Base-by-base conservation (phyloP, 2,113 vertebrate species). In the Acinonyx jubatus region DNA sequence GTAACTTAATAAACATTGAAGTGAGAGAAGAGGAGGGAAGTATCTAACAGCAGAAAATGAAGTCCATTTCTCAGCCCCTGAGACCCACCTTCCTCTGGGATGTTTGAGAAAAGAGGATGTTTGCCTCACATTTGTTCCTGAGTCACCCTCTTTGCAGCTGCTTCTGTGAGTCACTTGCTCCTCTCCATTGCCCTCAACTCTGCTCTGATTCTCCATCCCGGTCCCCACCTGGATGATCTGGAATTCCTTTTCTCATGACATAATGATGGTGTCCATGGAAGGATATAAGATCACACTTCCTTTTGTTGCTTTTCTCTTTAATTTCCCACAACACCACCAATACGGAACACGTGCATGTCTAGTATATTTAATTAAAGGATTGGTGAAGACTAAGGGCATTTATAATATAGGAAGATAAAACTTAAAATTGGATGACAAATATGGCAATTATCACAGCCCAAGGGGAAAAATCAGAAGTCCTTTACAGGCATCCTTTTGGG, bases 91-190 rank as follows among this genome's bases (percentile, higher is more conserved):
- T 92, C 63, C 29, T 86, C 41, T 76, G 27, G 31, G 33, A 55
- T 88, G 63, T 57, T 55, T 83, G 74, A 83, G 76, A 31, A 69
- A 81, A 82, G 79, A 93, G 95, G 90, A 87, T 73, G 94, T 74
- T 90, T 68, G 92, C 27, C 41, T 94, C 76, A 1, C 76, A 50
- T 41, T 61, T 76, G 55, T 14, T 65, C 16, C 69, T 92, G 84
- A 94, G 85, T 93, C 85, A 85, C 15, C 61, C 55, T 57, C n/a
- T 87, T 55, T 61, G 41, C 71, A 95, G 92, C 90, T 91, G 87
- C 71, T 29, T 80, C 36, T 65, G 7, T 92, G 80, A 94, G 88
- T 95, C 91, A 90, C 80, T 78, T 71, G 29, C 29, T 90, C 79
- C 52, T 69, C 23, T 41, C 36, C 36, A 1, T 36, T 31, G 69